Evolutionary conservation across 2,888 invertebrate genomes (phyloP), one percentile per base, ranked within the genome.

Genomic region (Blastobasis lacticolella): DNA sequence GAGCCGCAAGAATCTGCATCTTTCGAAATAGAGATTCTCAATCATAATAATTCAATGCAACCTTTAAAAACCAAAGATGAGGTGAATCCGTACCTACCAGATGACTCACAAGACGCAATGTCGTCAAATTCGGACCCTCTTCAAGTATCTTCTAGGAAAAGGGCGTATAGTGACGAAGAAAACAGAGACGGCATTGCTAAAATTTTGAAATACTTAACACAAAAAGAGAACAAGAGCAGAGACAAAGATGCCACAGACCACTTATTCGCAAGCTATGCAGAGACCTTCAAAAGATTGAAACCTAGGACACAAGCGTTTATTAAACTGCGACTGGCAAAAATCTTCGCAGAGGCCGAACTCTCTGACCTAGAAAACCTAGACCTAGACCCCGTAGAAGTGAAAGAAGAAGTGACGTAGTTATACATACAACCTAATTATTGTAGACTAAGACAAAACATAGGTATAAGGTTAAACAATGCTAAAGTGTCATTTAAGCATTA

Each of bases 261-360:
- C 6, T 37, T 50, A 9, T 50, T 50, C 37, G 42, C 42, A 5
- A 50, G 50, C 38, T 50, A 50, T 38, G 46, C 50, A 36, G 46
- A 51, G 40, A 44, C 45, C 6, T 51, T 48, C 40, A 51, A 51
- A 51, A 48, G 42, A 42, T 38, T 51, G 38, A 38, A 41, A 36
- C 37, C 38, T 23, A 51, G 45, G n/a, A 48, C 51, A 4, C 48
- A 51, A 48, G 51, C 40, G 5, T 23, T 37, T 38, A 9, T 48
- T 4, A 52, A 52, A 45, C 38, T 52, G 1, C 23, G 23, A n/a
- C 10, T 50, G 9, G 50, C 50, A 10, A 40, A 47, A 42, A 38
- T 50, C 5, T 50, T 50, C 37, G 37, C 47, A n/a, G 50, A 50
- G 10, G 50, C 50, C 9, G 50, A 50, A 47, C 37, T 50, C 5